A percentile compares a stretch with the other conserved stretches of the same genome.
These are phyloP conservation scores for Martes martes DNA, from an alignment of 2,113 vertebrate genomes.

Conservation along the genomic window DNA sequence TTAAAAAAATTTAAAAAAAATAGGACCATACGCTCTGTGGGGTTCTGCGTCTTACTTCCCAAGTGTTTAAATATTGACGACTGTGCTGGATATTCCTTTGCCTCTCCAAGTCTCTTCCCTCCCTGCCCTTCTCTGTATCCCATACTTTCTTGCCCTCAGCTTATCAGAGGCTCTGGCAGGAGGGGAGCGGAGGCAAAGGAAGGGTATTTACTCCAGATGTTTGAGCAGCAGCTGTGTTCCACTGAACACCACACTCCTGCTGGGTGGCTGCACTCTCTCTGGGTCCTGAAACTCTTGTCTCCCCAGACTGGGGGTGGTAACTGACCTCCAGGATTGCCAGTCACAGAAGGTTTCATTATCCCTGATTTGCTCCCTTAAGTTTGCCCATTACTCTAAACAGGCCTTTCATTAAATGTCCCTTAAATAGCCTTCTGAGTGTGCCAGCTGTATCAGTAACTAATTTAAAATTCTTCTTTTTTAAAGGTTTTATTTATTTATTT, in stretches of 20 bases:
- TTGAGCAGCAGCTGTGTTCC: not conserved
- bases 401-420: not conserved
- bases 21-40: not conserved
- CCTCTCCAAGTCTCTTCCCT: not conserved
- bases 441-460: not conserved
- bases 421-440: not conserved
- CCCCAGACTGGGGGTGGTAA: not conserved
- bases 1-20: not conserved
- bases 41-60: not conserved
- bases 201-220: too few relatives aligned
- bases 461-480: not conserved
- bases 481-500: too few relatives aligned
- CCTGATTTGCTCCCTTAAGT: not conserved
- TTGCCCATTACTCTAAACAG: not conserved
- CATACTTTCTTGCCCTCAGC: not conserved
- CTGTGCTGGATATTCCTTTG: not conserved
- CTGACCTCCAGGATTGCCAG: not conserved
- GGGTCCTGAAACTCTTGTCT: not conserved
- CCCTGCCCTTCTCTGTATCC: too few relatives aligned
- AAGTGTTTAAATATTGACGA: not conserved
- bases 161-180: not conserved
- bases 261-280: not conserved
- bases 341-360: not conserved
- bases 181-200: not conserved
- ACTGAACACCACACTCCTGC: not conserved